Base-by-base conservation (phyloP, 2,113 vertebrate genomes). In the Cyphomyrus plagiostoma region DNA sequence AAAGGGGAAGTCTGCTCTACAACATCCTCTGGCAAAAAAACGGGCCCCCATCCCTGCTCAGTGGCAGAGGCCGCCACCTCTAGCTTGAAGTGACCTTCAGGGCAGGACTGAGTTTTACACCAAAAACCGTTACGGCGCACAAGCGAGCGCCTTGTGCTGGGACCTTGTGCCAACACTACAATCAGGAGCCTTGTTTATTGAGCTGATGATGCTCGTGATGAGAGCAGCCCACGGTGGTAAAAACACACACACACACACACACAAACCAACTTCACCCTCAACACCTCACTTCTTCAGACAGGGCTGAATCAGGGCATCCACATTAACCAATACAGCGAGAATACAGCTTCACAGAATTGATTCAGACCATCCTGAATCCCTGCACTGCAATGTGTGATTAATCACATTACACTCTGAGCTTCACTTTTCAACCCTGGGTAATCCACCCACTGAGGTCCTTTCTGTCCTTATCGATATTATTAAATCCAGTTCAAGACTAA, bases 181-280 rank as follows among this genome's bases (percentile, higher is more conserved):
- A 39, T 80, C 74, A 39, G 74, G 30, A 17, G 17, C 62, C 74
- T 80, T 80, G 74, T 80, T 39, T 80, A 42, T 13, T 80, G 30
- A 80, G 13, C 74, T 30, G 30, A 35, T 13, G 17, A 42, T 39
- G 30, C 30, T 39, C 35, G 2, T 80, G 74, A 80, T 80, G 30
- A 80, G 15, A 77, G 15, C 30, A 77, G 30, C 70, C 70, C 70
- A 66, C 9, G 15, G 17, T 77, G 70, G 9, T 21, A 30, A 3
- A 45, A 0, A 83, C 42, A 21, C 70, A 91, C 66, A n/a, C 80
- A 90, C 56, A 89, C 46, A 90, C 50, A 87, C 83, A 88, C 17
- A 56, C 35, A 35, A 35, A 35, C 6, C 45, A n/a, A 39, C 4
- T 52, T 52, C 86, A 66, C 48, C 53, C 49, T 50, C 6, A 46